Conservation (phyloP, 2,797 vertebrate genomes). For the Phyllotis vaccarum region DNA sequence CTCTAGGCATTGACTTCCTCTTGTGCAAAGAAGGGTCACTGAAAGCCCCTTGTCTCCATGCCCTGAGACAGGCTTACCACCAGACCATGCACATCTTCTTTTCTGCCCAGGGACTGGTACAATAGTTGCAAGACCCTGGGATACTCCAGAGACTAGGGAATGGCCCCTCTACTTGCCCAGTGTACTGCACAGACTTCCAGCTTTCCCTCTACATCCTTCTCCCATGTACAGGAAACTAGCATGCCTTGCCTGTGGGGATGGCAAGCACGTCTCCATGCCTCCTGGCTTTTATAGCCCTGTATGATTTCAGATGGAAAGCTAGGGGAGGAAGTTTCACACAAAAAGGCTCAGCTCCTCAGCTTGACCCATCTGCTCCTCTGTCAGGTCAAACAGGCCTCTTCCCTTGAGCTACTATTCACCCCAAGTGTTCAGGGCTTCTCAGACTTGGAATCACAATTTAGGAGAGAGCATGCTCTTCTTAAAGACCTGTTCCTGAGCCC, state of each 20-base stretch:
- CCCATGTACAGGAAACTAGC: not conserved
- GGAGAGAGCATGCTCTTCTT: not conserved
- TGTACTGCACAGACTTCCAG: rapidly evolving
- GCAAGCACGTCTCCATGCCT: rapidly evolving
- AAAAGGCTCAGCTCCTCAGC: not conserved
- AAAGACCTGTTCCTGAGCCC: not conserved
- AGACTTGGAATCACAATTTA: not conserved
- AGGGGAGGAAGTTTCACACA: not conserved
- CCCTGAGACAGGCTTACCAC: not conserved
- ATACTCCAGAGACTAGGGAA: not conserved
- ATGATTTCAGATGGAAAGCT: not conserved
- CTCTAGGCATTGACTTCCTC: not conserved
- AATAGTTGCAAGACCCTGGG: not conserved
- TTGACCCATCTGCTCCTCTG: rapidly evolving
- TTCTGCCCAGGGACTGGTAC: not conserved
- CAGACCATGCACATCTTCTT: rapidly evolving
- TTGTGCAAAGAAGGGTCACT: not conserved
- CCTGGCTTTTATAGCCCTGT: not conserved
- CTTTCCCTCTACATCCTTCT: not conserved
- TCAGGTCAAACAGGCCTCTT: not conserved
- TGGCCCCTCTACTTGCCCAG: not conserved
- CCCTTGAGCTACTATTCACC: not conserved
- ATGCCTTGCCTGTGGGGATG: not conserved
- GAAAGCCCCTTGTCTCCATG: rapidly evolving
- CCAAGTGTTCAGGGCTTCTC: not conserved